These are phyloP conservation scores for Meleagris gallopavo DNA, from an alignment of 2,113 vertebrate species.

Conservation along the genomic window DNA sequence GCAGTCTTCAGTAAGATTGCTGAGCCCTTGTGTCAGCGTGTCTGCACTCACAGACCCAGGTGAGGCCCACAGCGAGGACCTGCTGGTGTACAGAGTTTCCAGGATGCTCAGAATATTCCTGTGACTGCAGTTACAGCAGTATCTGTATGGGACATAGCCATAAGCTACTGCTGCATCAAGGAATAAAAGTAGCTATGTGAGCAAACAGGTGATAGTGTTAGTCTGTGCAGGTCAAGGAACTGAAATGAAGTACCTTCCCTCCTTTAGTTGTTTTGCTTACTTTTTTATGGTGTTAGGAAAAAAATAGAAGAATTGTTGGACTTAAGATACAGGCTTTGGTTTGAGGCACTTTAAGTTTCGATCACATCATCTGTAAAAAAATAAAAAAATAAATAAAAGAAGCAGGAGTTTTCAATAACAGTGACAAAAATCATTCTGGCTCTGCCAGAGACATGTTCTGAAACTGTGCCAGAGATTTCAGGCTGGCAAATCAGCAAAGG, in stretches of 20 bases:
- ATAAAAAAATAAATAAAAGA: constrained; percentile 32
- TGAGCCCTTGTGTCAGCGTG: rapidly evolving
- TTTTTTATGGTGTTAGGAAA: background rate
- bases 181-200: background rate
- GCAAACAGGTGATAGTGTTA: background rate
- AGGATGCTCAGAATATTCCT: background rate
- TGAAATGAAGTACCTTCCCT: background rate
- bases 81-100: background rate
- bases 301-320: background rate
- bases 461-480: constrained; percentile 79
- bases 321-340: constrained; percentile 51
- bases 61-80: too few species aligned
- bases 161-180: background rate
- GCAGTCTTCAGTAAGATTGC: background rate
- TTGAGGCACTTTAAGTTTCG: constrained; percentile 45
- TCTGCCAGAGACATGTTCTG: constrained; percentile 70
- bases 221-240: background rate
- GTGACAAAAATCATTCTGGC: background rate
- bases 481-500: constrained; percentile 69
- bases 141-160: background rate
- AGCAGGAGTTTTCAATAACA: constrained; percentile 22
- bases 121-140: rapidly evolving
- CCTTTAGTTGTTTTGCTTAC: constrained; percentile 34
- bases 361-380: constrained; percentile 43
- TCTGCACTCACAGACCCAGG: background rate